phyloP scores from a whole-genome alignment of 2,113 vertebrate species.

The Megaceryle torquata region DNA sequence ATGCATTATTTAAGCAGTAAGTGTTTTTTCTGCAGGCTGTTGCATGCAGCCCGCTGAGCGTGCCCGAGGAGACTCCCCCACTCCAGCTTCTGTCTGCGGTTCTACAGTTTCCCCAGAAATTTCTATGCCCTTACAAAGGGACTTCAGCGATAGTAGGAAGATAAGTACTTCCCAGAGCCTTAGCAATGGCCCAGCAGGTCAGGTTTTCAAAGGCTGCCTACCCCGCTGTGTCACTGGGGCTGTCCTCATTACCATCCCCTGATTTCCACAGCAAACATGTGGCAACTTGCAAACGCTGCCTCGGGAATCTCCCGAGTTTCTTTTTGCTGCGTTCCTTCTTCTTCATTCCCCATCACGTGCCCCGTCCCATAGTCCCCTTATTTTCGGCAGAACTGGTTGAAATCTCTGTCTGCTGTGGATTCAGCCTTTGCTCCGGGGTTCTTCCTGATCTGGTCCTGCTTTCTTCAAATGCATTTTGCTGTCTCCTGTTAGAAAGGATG shows the following conservation, averaged over 20 bases:
- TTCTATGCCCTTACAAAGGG: not conserved
- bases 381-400: not conserved
- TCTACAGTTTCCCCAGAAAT: not conserved
- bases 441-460: not conserved
- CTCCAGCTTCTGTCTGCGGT: not conserved
- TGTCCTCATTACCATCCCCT: not conserved
- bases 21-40: not conserved
- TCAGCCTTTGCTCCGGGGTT: not conserved
- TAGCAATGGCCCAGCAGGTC: not conserved
- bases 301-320: not conserved
- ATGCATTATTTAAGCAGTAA: not conserved
- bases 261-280: not conserved
- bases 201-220: not conserved
- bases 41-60: not conserved
- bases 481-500: not conserved
- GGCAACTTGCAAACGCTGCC: not conserved
- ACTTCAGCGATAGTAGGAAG: too few relatives aligned
- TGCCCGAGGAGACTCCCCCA: not conserved
- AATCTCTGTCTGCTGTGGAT: not conserved
- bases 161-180: not conserved
- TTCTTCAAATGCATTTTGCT: not conserved
- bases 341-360: rapidly evolving
- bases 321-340: too few relatives aligned
- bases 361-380: rapidly evolving
- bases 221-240: rapidly evolving